Conservation (phyloP, 1,140 invertebrate genomes). For the roundworm (Caenorhabditis elegans) region WBcel235 BX284606.5:7239001-7239500, state of each 20-base stretch:
- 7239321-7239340: constrained; percentile 16
- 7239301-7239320: constrained; percentile 47
- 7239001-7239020: constrained; percentile 43
- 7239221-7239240: constrained; percentile 60
- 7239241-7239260: constrained; percentile 55
- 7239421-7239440: neutral
- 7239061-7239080: constrained; percentile 48
- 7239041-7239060: constrained; percentile 53
- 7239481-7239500: neutral
- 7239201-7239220: constrained; percentile 47
- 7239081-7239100: constrained; percentile 55
- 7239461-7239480: neutral
- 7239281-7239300: constrained; percentile 46
- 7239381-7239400: constrained; percentile 3
- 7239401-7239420: neutral
- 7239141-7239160: neutral
- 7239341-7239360: neutral
- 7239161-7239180: constrained; percentile 52
- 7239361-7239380: constrained; percentile 2
- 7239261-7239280: neutral
- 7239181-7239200: constrained; percentile 48
- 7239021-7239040: constrained; percentile 51
- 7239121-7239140: neutral
- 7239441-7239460: neutral
- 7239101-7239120: constrained; percentile 55